Percentiles rank a stretch among this genome's conserved stretches.
Evolutionary conservation across 1,140 invertebrate genomes (phyloP).

Genomic region (Arion vulgaris): DNA sequence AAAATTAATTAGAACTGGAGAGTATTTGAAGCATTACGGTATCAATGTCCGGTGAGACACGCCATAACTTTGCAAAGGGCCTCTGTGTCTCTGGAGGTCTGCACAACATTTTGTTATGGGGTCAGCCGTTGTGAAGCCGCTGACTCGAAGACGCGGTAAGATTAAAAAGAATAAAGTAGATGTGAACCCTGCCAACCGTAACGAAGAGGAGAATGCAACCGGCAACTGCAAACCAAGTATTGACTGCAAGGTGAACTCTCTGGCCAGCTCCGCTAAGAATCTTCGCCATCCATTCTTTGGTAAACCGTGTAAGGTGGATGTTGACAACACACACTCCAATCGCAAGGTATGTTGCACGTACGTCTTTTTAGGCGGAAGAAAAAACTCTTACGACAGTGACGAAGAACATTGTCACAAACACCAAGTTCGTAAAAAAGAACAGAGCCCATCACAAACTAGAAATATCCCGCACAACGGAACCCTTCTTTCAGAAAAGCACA

Average conservation of each 20-base stretch:
- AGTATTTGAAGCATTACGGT: neutral
- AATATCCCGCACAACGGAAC: neutral
- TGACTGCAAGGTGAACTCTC: slow-evolving; percentile 4
- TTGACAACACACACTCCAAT: neutral
- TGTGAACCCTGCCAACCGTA: neutral
- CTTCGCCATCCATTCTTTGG: slow-evolving; percentile 6
- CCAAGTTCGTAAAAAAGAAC: neutral
- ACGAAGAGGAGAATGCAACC: slow-evolving; percentile 11
- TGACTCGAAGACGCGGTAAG: slow-evolving; percentile 27
- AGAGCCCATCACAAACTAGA: slow-evolving; percentile 6
- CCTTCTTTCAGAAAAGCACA: neutral
- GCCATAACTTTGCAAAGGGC: slow-evolving; percentile 20
- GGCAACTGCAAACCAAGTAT: neutral
- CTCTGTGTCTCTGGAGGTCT: slow-evolving; percentile 34
- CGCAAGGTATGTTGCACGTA: slow-evolving; percentile 18
- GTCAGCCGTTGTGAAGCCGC: slow-evolving; percentile 32
- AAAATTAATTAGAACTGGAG: neutral
- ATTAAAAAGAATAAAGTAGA: slow-evolving; percentile 14
- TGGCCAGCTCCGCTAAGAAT: slow-evolving; percentile 8
- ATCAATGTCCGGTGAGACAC: slow-evolving; percentile 5
- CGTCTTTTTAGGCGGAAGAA: neutral
- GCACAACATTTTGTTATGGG: slow-evolving; percentile 29
- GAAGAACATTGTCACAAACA: neutral
- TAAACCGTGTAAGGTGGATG: slow-evolving; percentile 17
- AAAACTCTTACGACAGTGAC: slow-evolving; percentile 14